phyloP scores from a whole-genome alignment of 1,140 invertebrate genomes.

The Harpegnathos saltator region DNA sequence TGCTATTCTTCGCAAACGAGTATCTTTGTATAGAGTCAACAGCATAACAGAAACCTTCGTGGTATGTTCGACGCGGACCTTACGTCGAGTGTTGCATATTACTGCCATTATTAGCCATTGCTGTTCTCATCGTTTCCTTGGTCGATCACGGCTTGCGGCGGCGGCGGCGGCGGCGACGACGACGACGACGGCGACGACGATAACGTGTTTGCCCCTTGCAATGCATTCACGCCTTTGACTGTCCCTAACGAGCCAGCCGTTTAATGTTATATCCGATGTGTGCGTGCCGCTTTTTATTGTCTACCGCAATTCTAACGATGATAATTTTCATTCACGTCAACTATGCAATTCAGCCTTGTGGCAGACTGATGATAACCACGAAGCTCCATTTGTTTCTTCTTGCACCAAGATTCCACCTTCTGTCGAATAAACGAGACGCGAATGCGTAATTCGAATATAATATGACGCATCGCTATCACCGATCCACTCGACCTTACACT shows the following conservation, averaged over 20 bases:
- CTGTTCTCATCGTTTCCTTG: conserved; percentile 1
- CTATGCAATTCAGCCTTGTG: neutral
- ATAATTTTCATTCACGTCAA: conserved; percentile 28
- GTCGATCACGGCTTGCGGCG: conserved; percentile 4
- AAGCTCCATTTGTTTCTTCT: neutral
- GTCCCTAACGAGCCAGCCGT: neutral
- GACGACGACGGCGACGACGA: conserved; percentile 43
- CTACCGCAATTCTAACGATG: neutral
- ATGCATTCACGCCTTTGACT: conserved; percentile 59
- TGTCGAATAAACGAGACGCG: neutral
- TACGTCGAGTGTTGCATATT: conserved; percentile 34
- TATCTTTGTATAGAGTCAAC: conserved; percentile 6
- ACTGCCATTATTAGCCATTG: conserved; percentile 1
- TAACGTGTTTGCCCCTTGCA: conserved; percentile 51
- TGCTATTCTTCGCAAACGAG: conserved; percentile 22
- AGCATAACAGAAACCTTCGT: conserved; percentile 33
- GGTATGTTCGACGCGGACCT: conserved; percentile 42
- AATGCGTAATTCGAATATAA: too few relatives aligned
- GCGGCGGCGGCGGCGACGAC: conserved; percentile 42
- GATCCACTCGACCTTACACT: neutral
- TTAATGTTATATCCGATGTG: neutral
- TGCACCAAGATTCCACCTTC: neutral
- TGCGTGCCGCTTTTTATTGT: neutral
- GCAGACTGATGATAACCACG: too few relatives aligned
- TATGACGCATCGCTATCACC: neutral